Conservation (phyloP, 1,140 invertebrate species). For the Macrotrachela quadricornifera region DNA sequence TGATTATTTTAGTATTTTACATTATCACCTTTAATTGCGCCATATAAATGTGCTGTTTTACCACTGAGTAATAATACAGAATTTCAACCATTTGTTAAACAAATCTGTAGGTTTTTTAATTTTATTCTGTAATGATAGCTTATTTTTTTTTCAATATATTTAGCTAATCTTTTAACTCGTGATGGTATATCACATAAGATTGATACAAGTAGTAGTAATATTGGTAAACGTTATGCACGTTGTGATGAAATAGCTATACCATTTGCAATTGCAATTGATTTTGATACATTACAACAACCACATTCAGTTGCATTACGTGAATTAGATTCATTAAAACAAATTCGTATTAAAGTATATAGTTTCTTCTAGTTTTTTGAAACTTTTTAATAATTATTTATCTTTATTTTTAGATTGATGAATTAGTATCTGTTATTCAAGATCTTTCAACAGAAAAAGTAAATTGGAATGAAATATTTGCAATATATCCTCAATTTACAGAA, state of each 20-base stretch:
- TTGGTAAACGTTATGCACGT: constrained; percentile 63
- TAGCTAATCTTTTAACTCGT: too few relatives aligned
- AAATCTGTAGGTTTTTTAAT: background rate
- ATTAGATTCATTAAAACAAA: constrained; percentile 76
- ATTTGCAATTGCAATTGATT: constrained; percentile 90
- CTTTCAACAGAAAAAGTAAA: too few relatives aligned
- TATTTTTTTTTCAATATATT: background rate
- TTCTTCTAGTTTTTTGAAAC: background rate
- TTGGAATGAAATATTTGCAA: too few relatives aligned
- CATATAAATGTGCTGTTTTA: constrained; percentile 82
- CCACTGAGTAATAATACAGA: constrained; percentile 46
- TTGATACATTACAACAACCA: constrained; percentile 69
- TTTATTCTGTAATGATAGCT: background rate
- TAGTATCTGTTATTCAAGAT: background rate
- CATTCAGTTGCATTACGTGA: constrained; percentile 77
- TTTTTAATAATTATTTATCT: background rate
- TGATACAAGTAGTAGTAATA: constrained; percentile 72
- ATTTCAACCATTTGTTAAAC: constrained; percentile 42
- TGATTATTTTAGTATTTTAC: constrained; percentile 47
- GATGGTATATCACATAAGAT: constrained; percentile 58
- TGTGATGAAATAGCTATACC: constrained; percentile 98
- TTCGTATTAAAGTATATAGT: constrained; percentile 52
- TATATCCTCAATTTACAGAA: too few relatives aligned
- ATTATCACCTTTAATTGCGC: constrained; percentile 66
- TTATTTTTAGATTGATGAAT: background rate